Evolutionary conservation across 2,888 invertebrate genomes (phyloP), one percentile per base, ranked within the genome.

Genomic region (Drosophila affinis): DNA sequence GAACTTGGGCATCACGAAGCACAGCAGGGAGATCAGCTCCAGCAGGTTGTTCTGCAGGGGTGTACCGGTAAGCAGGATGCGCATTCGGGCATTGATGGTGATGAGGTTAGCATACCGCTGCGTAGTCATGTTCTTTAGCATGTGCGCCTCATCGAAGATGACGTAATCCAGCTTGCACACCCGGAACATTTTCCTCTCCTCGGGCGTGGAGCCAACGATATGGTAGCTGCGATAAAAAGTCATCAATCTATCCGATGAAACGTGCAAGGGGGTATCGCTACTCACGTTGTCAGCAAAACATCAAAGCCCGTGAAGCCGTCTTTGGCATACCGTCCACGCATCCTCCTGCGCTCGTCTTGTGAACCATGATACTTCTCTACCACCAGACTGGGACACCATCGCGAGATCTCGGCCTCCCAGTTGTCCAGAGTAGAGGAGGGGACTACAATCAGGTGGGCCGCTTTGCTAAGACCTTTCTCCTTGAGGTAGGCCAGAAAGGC

Each of bases 61-160:
- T 0, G 99, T 99, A 3, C 99, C 99, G 0, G 99, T 99, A 24
- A 99, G 92, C 12, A 99, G 93, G 44, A 99, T 94, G 39, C 98
- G 94, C 91, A 96, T 95, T 85, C 95, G 94, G 0, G 98, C 97
- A 95, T 95, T 97, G 60, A 98, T 97, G 87, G 96, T 95, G 87
- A 98, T 96, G 61, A 99, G 93, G 91, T 97, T 96, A 84, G 97
- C 95, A 89, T 97, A 99, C 81, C 99, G 94, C 86, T 96, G 95
- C 0, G 98, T 98, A 61, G 96, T 95, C 98, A 99, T 99, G 90
- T 99, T 99, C 92, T 99, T 99, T 44, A 99, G 93, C 98, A 99
- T 98, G 91, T 99, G 99, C 1, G 98, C 98, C 90, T 99, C 99
- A 91, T 99, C 99, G 90, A 98, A 98, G 24, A 99, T 94, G 0